These are phyloP conservation scores for Drosophila varians DNA, from an alignment of 1,140 invertebrate species.

Conservation along the genomic window DNA sequence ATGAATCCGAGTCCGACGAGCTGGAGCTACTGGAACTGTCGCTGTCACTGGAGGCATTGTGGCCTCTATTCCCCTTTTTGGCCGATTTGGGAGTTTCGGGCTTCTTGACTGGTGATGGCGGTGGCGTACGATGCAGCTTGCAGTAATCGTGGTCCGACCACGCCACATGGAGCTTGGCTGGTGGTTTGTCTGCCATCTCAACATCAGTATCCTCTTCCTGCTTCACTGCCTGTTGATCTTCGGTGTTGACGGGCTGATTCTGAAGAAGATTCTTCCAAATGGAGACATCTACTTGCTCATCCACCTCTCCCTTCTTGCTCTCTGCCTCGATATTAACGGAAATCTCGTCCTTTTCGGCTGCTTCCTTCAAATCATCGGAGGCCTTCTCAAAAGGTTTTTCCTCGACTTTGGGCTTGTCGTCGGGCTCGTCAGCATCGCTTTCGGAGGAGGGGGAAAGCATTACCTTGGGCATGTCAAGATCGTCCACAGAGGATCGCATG, in stretches of 20 bases:
- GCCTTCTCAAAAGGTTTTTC: not conserved
- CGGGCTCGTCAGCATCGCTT: conserved; percentile 57
- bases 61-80: conserved; percentile 20
- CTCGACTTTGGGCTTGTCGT: conserved; percentile 23
- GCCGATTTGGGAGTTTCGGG: conserved; percentile 2
- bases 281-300: conserved; percentile 84
- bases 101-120: conserved; percentile 35
- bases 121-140: conserved; percentile 72
- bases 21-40: conserved; percentile 88
- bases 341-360: not conserved
- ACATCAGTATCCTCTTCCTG: conserved; percentile 23
- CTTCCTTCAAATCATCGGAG: not conserved
- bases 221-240: conserved; percentile 77
- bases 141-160: conserved; percentile 89
- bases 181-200: conserved; percentile 45
- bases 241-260: conserved; percentile 83
- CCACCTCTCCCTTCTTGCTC: conserved; percentile 15
- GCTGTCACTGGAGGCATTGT: conserved; percentile 89
- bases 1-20: conserved; percentile 74
- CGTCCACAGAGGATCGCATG: conserved; percentile 55
- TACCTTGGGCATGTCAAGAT: conserved; percentile 64
- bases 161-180: conserved; percentile 84
- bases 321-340: not conserved
- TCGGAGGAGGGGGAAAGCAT: conserved; percentile 73
- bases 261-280: conserved; percentile 91